These are phyloP conservation scores for Drosophila ezoana DNA, from an alignment of 2,888 invertebrate species.

Conservation along the genomic window DNA sequence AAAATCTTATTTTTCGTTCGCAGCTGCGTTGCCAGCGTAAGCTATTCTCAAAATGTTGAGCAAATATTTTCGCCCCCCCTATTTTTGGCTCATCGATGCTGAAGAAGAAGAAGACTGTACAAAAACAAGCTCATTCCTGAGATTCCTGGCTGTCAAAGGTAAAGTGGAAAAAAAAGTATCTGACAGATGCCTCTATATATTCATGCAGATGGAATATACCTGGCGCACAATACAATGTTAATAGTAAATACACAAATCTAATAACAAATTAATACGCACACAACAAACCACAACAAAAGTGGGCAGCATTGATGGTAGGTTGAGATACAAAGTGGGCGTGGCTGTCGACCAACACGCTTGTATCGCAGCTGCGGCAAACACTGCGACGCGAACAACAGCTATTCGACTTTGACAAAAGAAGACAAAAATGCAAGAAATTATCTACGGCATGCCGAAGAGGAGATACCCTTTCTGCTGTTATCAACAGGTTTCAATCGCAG, in stretches of 20 bases:
- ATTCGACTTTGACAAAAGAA: slow-evolving; percentile 16
- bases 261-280: slow-evolving; percentile 62
- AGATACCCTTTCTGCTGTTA: background rate
- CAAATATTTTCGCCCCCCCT: too few relatives aligned
- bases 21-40: too few relatives aligned
- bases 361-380: slow-evolving; percentile 52
- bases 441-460: background rate
- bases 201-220: background rate
- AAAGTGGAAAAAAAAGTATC: slow-evolving; percentile 11
- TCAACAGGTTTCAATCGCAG: too few relatives aligned
- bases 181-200: background rate
- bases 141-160: slow-evolving; percentile 3
- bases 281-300: slow-evolving; percentile 13
- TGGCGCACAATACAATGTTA: slow-evolving; percentile 28
- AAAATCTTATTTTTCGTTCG: too few relatives aligned
- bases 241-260: slow-evolving; percentile 62
- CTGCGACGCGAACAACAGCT: slow-evolving; percentile 27
- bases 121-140: too few relatives aligned
- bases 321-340: slow-evolving; percentile 34
- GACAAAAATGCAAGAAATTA: background rate
- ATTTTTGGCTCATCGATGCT: too few relatives aligned
- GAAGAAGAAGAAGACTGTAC: too few relatives aligned
- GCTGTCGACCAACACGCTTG: slow-evolving; percentile 32
- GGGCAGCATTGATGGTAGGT: slow-evolving; percentile 35
- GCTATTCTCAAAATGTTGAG: too few relatives aligned